phyloP scores from a whole-genome alignment of 2,113 vertebrate genomes.

The Thamnophis sirtalis region DNA sequence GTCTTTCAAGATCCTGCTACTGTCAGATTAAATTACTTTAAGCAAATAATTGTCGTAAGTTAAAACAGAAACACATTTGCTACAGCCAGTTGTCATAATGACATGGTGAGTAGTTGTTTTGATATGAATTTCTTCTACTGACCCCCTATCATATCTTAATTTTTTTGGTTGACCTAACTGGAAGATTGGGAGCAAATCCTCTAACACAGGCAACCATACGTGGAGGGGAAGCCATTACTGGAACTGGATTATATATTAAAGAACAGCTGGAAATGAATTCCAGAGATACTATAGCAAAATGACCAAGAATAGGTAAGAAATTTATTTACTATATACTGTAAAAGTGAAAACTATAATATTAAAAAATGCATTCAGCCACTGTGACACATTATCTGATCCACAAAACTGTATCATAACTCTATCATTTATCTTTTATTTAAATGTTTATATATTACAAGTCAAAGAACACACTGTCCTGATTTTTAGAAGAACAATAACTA shows the following conservation, averaged over 20 bases:
- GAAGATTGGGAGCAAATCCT: constrained; percentile 93
- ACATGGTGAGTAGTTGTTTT: constrained; percentile 77
- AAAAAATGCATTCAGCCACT: not conserved
- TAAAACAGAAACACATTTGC: constrained; percentile 81
- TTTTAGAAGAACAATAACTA: not conserved
- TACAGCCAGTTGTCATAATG: constrained; percentile 75
- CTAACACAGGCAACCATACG: constrained; percentile 63
- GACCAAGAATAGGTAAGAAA: constrained; percentile 18
- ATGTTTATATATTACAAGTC: not conserved
- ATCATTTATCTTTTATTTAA: not conserved
- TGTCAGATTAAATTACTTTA: constrained; percentile 98
- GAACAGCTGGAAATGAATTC: constrained; percentile 59
- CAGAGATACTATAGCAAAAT: constrained; percentile 32
- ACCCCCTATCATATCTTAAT: constrained; percentile 76
- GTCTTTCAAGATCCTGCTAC: constrained; percentile 82
- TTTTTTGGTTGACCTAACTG: constrained; percentile 98
- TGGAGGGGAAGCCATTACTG: constrained; percentile 41
- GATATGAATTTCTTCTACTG: constrained; percentile 75
- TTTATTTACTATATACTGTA: not conserved
- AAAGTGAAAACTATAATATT: constrained; percentile 25
- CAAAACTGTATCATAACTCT: not conserved
- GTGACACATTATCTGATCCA: not conserved
- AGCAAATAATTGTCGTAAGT: constrained; percentile 95
- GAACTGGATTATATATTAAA: constrained; percentile 48
- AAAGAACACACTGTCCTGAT: not conserved